A percentile compares a stretch with the other conserved stretches of the same genome.
Conservation (phyloP, 1,140 invertebrate genomes). For the Drosophila sturtevanti region DNA sequence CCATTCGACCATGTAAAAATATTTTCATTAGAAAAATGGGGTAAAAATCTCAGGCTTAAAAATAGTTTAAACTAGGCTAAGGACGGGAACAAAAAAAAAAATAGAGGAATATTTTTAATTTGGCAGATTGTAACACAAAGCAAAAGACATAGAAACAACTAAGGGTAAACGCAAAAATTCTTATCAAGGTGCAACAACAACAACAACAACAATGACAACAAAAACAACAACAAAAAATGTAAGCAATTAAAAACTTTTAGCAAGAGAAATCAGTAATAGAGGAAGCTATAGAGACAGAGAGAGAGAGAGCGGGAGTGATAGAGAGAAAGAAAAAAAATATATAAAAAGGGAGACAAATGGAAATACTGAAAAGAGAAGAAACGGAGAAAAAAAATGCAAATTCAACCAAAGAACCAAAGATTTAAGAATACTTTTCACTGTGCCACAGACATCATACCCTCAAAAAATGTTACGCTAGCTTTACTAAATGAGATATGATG, state of each 20-base stretch:
- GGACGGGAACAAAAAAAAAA: neutral
- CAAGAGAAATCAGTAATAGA: constrained; percentile 8
- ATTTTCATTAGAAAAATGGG: constrained; percentile 44
- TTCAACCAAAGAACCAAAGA: constrained; percentile 33
- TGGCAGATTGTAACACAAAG: constrained; percentile 34
- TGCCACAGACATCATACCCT: neutral
- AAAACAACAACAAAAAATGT: constrained; percentile 46
- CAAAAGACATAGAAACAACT: constrained; percentile 12
- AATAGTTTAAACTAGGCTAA: constrained; percentile 15
- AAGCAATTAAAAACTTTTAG: constrained; percentile 48
- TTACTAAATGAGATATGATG: no score
- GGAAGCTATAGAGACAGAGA: constrained; percentile 7
- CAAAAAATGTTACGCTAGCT: neutral
- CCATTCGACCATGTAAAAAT: constrained; percentile 32
- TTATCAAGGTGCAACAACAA: constrained; percentile 39
- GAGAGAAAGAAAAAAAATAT: constrained; percentile 11
- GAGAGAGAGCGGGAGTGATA: constrained; percentile 11
- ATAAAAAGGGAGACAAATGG: constrained; percentile 2
- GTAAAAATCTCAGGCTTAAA: constrained; percentile 25
- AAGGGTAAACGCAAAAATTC: constrained; percentile 36
- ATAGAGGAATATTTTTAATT: constrained; percentile 42
- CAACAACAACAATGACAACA: constrained; percentile 38
- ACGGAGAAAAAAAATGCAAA: constrained; percentile 44
- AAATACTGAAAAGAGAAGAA: constrained; percentile 20
- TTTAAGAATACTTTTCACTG: neutral